Percentiles rank a stretch among this genome's conserved stretches.
Evolutionary conservation across 2,797 vertebrate genomes (phyloP).

Genomic region (Dryobates pubescens): DNA sequence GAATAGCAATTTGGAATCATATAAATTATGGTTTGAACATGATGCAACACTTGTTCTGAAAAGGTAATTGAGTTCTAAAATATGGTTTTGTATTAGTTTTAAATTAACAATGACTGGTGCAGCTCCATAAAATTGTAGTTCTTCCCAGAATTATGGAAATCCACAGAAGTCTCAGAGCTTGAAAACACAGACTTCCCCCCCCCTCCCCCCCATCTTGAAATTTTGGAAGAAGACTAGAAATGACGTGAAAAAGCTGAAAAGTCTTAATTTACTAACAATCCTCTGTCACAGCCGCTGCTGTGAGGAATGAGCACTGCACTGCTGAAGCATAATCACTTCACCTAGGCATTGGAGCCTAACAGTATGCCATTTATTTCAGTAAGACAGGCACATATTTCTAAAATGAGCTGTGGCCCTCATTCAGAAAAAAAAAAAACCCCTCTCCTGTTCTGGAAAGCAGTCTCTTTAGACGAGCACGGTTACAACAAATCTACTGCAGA

Average conservation of each 20-base stretch:
- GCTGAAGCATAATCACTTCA: background rate
- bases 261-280: background rate
- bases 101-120: constrained; percentile 26
- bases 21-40: constrained; percentile 1
- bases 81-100: background rate
- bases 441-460: constrained; percentile 34
- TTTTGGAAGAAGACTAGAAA: background rate
- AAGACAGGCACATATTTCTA: constrained; percentile 26
- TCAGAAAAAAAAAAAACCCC: background rate
- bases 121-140: constrained; percentile 8
- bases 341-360: background rate
- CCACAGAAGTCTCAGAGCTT: background rate
- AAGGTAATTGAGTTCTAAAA: constrained; percentile 19
- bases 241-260: background rate
- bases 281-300: background rate
- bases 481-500: background rate
- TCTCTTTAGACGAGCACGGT: background rate
- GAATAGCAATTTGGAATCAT: background rate
- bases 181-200: background rate
- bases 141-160: constrained; percentile 31
- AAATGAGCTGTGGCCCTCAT: constrained; percentile 39
- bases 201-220: background rate
- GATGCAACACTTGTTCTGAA: background rate
- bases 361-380: constrained; percentile 7
- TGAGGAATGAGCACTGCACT: background rate